Base-by-base conservation (phyloP, 1,140 invertebrate genomes). In the Drosophila sulfurigaster region DNA sequence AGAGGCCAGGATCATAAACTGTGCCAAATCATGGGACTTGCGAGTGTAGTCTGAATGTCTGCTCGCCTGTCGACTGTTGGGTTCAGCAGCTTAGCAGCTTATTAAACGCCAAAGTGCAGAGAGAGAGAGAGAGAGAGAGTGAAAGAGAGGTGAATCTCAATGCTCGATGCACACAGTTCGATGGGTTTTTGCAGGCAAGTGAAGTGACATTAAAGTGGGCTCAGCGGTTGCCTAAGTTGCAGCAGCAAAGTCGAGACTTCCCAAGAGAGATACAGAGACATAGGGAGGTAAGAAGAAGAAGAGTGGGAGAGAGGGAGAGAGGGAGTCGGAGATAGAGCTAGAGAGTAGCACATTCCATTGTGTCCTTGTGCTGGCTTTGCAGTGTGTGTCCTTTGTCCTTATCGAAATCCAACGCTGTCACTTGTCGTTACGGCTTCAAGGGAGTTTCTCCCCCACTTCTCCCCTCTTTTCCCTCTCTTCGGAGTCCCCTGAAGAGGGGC, bases 81-180 rank as follows among this genome's bases (percentile, higher is more conserved):
- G 63, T 41, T 51, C n/a, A 49, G 69, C 63, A 51, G 79, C 74
- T 81, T 74, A 78, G 69, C 68, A 78, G 75, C 75, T 82, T 77
- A 82, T 82, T 82, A 82, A 63, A 70, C 45, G 66, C 62, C 45
- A 57, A 46, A 48, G 30, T 30, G 38, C 52, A 57, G 28, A 25
- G 43, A 3, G 45, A 52, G 15, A 11, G 10, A 6, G 11, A 15
- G 5, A 7, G 20, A 1, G 28, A 48, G n/a, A 10, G 28, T 7
- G 1, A 6, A 5, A 10, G 32, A 13, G 13, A 49, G 2, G 1
- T 1, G 2, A 0, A 16, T 25, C 38, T 45, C 5, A 8, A 32
- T 62, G 48, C 20, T 25, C 15, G 8, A 38, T 51, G 35, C 62
- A 54, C 62, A 54, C 20, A 65, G 38, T 65, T 54, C 51, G 62